These are phyloP conservation scores for Epinotia bilunana DNA, from an alignment of 2,888 invertebrate species.

Conservation along the genomic window DNA sequence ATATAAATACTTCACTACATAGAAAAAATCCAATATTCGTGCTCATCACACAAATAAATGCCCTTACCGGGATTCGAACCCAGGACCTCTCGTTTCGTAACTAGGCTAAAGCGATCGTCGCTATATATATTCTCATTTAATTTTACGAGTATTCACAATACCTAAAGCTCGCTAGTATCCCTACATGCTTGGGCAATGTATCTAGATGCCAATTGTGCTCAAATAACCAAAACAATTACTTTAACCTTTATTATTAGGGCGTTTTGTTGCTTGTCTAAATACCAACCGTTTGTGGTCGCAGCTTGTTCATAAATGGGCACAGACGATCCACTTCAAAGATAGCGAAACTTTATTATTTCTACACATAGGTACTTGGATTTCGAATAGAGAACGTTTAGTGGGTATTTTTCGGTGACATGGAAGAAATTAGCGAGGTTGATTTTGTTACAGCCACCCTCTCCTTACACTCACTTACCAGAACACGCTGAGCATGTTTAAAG, in stretches of 20 bases:
- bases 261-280: constrained; percentile 48
- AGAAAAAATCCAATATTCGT: too few species aligned
- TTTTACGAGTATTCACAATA: not conserved
- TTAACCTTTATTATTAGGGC: constrained; percentile 48
- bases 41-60: too few species aligned
- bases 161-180: not conserved
- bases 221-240: constrained; percentile 48
- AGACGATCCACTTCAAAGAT: not conserved
- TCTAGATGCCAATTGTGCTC: constrained; percentile 21
- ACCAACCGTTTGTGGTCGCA: constrained; percentile 39
- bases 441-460: too few species aligned
- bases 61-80: too few species aligned
- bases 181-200: not conserved
- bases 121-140: not conserved
- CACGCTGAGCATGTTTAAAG: too few species aligned
- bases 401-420: too few species aligned
- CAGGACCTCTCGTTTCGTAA: too few species aligned
- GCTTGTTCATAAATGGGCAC: constrained; percentile 7
- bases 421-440: too few species aligned
- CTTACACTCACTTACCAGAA: too few species aligned
- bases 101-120: too few species aligned
- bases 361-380: not conserved
- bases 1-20: too few species aligned
- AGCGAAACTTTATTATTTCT: not conserved
- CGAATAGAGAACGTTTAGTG: not conserved